Evolutionary conservation across 2,113 vertebrate genomes (phyloP), one percentile per base, ranked within the genome.

Genomic region (Sterrhoptilus dennistouni): DNA sequence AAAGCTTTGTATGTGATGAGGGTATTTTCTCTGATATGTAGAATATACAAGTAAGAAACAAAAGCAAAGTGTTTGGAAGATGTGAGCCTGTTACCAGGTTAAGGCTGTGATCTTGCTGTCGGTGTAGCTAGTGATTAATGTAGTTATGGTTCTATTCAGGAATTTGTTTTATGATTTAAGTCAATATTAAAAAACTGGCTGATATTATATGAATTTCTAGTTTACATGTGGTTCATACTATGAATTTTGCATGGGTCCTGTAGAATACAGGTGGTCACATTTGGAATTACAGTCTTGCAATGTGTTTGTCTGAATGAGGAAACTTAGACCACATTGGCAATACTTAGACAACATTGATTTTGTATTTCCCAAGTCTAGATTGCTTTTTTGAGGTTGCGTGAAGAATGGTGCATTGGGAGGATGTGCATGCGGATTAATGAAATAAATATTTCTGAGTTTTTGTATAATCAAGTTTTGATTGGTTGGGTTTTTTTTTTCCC

Each of bases 81-180:
- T 44, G 35, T 60, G 27, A 54, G 5, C 38, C 28, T 47, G 5
- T 82, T 50, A 31, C 16, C 0, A 0, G 56, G 33, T 47, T 53
- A 69, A 69, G 57, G 65, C 81, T 81, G 68, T 54, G 52, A 42
- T 75, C 33, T 50, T 70, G 17, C 42, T 81, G 1, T 87, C 72
- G 16, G 3, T 71, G 4, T 68, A 71, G 35, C 21, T 72, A 25
- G 40, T 44, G 66, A 40, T 66, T 31, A 59, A 42, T 35, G 29
- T 18, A 66, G 25, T 81, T 3, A 4, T 35, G 9, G 11, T 27
- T 77, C 29, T 29, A 8, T 56, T 81, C n/a, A 61, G 24, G 20
- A 63, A 66, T 47, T 3, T 44, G 18, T 89, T 82, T 47, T 74
- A 52, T 24, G 0, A 47, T 68, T 66, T 66, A 59, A 52, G 29